Conservation (phyloP, 2,888 invertebrate genomes). For the Nycteola revayana region DNA sequence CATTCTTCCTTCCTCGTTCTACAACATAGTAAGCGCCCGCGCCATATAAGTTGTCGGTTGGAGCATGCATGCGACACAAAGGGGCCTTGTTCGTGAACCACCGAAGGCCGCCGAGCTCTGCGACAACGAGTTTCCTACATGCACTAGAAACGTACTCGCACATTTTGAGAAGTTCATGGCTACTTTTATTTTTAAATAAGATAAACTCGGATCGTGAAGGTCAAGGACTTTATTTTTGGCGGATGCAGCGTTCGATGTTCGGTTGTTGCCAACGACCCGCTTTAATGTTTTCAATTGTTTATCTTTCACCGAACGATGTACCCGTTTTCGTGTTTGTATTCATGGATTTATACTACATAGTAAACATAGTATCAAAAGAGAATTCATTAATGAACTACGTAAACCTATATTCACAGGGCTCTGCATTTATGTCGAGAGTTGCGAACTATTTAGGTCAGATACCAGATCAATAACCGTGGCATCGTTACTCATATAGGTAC, state of each 20-base stretch:
- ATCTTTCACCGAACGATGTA: slow-evolving; percentile 39
- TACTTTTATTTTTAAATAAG: slow-evolving; percentile 71
- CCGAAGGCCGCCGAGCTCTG: slow-evolving; percentile 66
- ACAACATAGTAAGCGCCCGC: slow-evolving; percentile 12
- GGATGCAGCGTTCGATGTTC: slow-evolving; percentile 48
- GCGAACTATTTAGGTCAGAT: slow-evolving; percentile 7
- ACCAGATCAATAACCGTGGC: slow-evolving; percentile 3
- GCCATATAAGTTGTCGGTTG: slow-evolving; percentile 15
- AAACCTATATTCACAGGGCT: slow-evolving; percentile 9
- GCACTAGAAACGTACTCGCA: slow-evolving; percentile 58
- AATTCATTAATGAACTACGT: slow-evolving; percentile 31
- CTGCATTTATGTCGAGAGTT: no score
- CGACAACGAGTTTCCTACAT: slow-evolving; percentile 62
- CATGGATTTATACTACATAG: slow-evolving; percentile 43
- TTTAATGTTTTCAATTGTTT: slow-evolving; percentile 47
- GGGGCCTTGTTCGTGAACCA: slow-evolving; percentile 77
- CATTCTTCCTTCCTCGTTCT: slow-evolving; percentile 34
- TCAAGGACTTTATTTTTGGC: slow-evolving; percentile 78
- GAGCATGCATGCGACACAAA: slow-evolving; percentile 51
- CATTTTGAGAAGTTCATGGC: slow-evolving; percentile 71
- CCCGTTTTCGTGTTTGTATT: slow-evolving; percentile 39
- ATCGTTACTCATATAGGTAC: slow-evolving; percentile 11
- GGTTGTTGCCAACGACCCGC: slow-evolving; percentile 61
- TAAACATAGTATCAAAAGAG: slow-evolving; percentile 42
- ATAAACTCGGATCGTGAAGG: slow-evolving; percentile 67